Percentiles rank a stretch among this genome's conserved stretches.
Evolutionary conservation across 2,888 invertebrate genomes (phyloP).

Genomic region (Eupithecia pulchellata): DNA sequence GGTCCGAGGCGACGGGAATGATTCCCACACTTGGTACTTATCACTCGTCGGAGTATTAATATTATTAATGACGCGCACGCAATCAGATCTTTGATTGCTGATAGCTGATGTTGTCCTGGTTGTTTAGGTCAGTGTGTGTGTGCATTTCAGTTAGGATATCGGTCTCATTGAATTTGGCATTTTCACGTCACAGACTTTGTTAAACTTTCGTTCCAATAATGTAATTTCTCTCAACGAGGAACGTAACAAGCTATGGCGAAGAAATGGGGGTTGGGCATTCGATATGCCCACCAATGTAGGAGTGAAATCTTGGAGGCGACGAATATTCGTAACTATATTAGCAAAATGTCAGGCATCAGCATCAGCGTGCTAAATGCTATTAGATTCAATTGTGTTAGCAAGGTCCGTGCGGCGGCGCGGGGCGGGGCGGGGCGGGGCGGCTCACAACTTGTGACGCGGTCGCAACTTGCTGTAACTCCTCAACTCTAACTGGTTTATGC

Average conservation of each 20-base stretch:
- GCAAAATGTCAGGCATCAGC: neutral
- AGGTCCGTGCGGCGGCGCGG: neutral
- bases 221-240: neutral
- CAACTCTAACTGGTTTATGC: slow-evolving; percentile 1
- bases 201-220: neutral
- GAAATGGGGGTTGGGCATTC: neutral
- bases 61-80: neutral
- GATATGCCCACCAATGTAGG: neutral
- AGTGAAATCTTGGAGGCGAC: neutral
- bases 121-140: neutral
- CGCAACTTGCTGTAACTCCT: neutral
- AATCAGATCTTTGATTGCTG: neutral
- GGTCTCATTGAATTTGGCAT: neutral
- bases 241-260: neutral
- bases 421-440: too few relatives aligned
- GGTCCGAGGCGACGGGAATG: neutral
- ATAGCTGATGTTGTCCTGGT: neutral
- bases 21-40: slow-evolving; percentile 1
- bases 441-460: neutral
- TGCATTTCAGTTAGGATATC: neutral
- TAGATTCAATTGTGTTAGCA: neutral
- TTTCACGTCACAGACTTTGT: neutral
- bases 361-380: neutral
- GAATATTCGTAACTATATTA: neutral
- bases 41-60: neutral